Percentiles rank a stretch among this genome's conserved stretches.
These are phyloP conservation scores for Cotesia glomerata DNA, from an alignment of 1,140 invertebrate genomes.

Conservation along the genomic window DNA sequence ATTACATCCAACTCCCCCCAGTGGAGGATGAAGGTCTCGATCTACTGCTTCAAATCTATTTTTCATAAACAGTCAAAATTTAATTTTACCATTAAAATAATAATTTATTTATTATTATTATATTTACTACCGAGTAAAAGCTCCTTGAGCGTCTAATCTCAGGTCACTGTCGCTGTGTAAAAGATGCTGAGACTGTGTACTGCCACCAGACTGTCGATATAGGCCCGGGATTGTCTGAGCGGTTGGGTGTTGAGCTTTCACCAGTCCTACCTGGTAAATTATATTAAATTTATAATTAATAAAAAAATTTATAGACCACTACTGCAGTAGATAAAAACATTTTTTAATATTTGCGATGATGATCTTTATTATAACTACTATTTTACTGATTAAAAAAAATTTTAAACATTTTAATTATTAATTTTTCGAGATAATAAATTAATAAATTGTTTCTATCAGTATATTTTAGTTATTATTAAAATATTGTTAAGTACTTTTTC, in stretches of 20 bases:
- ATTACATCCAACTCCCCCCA: conserved; percentile 29
- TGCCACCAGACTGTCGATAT: conserved; percentile 51
- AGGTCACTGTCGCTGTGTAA: conserved; percentile 60
- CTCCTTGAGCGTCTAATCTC: conserved; percentile 56
- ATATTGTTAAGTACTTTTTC: conserved; percentile 53
- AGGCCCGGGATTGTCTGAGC: conserved; percentile 56
- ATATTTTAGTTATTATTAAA: too few relatives aligned
- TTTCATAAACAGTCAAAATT: neutral
- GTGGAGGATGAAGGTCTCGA: conserved; percentile 54
- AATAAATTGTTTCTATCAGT: neutral
- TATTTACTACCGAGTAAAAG: conserved; percentile 58
- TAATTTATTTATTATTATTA: neutral
- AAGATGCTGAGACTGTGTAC: conserved; percentile 48
- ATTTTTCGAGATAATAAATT: neutral
- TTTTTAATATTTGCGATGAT: neutral
- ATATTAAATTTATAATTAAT: too few relatives aligned
- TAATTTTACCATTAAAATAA: neutral
- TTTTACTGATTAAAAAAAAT: too few relatives aligned
- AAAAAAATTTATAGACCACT: too few relatives aligned
- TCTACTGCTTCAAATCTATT: conserved; percentile 59
- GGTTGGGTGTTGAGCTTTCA: conserved; percentile 61
- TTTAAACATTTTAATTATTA: too few relatives aligned
- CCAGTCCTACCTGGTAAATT: conserved; percentile 59
- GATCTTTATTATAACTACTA: too few relatives aligned
- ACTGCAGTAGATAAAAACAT: neutral